Base-by-base conservation (phyloP, 2,113 vertebrate genomes). In the Chloroceryle aenea region DNA sequence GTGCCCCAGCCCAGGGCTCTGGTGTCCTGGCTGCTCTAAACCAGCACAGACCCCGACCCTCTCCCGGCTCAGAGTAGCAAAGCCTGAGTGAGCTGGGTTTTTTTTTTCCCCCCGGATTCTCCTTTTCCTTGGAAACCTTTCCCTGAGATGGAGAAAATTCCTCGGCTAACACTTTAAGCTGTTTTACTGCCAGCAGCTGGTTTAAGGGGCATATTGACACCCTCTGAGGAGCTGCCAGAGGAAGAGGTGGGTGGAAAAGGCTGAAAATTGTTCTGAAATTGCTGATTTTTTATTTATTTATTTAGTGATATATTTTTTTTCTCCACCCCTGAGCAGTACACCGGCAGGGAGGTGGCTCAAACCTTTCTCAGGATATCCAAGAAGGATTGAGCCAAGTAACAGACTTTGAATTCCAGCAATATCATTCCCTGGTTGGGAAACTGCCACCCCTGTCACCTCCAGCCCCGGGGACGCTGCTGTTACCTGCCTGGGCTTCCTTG, bases 111-210 rank as follows among this genome's bases (percentile, higher is more conserved):
- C 61, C 50, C 74, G 40, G 34, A 3, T 83, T 87, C 62, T 75
- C 36, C 69, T 87, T 48, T 92, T 95, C 36, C 66, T 76, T 85
- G 73, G 59, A 85, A 96, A 53, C 55, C 63, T 95, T 91, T 64
- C 67, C 36, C 58, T 52, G 93, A 69, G 29, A 30, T 23, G 19
- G n/a, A 79, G 68, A 79, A 22, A 67, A 61, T 85, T 90, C 68
- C 52, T 53, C 36, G 22, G 47, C 64, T 72, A 23, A 38, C 61
- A 6, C 69, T 87, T 81, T 6, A 61, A 75, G 75, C 71, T 80
- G 71, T 50, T 94, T 18, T 59, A 69, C 48, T 76, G 53, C 58
- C 59, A 80, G 71, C 77, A 87, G 75, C 67, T 86, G 45, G 34
- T 90, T 90, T 47, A 23, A 45, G 61, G 47, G 32, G 15, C 11